Evolutionary conservation across 1,140 invertebrate genomes (phyloP).

Genomic region (Mya arenaria): DNA sequence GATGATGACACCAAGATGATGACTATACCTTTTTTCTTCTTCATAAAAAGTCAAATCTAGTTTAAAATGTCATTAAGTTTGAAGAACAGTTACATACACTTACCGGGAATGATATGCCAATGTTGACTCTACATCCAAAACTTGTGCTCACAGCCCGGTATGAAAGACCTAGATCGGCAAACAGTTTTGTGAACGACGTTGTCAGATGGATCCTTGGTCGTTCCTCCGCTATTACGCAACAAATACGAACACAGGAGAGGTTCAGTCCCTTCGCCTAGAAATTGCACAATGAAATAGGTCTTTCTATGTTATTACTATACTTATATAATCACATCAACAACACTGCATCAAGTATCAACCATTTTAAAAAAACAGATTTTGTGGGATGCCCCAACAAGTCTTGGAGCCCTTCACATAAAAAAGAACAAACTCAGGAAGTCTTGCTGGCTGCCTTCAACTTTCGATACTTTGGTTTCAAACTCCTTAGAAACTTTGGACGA

Average conservation of each 20-base stretch:
- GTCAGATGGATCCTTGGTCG: constrained; percentile 97
- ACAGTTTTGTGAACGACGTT: constrained; percentile 98
- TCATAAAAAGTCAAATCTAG: too few species aligned
- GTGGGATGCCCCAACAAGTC: too few species aligned
- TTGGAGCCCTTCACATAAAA: too few species aligned
- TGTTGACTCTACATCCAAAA: constrained; percentile 99
- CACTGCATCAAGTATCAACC: neutral
- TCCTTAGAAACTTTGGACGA: too few species aligned
- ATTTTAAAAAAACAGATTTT: neutral
- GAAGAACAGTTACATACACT: constrained; percentile 9
- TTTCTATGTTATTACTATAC: too few species aligned
- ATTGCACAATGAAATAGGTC: neutral
- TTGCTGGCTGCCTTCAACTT: too few species aligned
- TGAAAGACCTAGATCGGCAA: constrained; percentile 96
- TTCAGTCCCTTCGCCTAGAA: constrained; percentile 76
- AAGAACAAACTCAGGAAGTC: too few species aligned
- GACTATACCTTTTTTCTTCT: too few species aligned
- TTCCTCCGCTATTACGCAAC: constrained; percentile 99
- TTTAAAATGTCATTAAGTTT: too few species aligned
- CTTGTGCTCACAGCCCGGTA: constrained; percentile 98
- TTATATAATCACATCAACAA: too few species aligned
- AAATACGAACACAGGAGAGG: constrained; percentile 97
- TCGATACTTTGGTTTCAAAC: too few species aligned
- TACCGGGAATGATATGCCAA: constrained; percentile 98
- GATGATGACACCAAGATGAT: too few species aligned